These are phyloP conservation scores for Odontocolon sp. DNA, from an alignment of 2,888 invertebrate species.

Conservation along the genomic window DNA sequence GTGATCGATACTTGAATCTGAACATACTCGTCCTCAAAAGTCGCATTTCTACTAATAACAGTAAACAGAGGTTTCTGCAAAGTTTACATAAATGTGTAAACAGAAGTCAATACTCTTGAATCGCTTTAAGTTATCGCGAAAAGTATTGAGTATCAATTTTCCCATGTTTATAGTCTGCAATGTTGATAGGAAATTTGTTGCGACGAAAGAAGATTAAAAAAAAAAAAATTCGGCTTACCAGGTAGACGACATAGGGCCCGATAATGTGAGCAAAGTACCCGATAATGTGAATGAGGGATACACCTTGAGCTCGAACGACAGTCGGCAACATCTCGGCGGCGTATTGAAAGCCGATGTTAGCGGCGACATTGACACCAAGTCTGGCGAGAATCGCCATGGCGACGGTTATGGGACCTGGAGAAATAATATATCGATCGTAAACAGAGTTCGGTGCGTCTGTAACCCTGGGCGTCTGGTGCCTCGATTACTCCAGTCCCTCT, in stretches of 20 bases:
- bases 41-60: too few relatives aligned
- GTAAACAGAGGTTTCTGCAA: too few relatives aligned
- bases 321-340: slow-evolving; percentile 94
- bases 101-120: too few relatives aligned
- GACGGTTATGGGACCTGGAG: slow-evolving; percentile 87
- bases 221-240: slow-evolving; percentile 82
- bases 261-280: slow-evolving; percentile 92
- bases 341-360: slow-evolving; percentile 95
- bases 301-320: slow-evolving; percentile 93
- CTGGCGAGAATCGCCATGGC: slow-evolving; percentile 91
- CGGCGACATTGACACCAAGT: slow-evolving; percentile 93
- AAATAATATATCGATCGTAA: slow-evolving; percentile 59
- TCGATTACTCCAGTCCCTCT: too few relatives aligned
- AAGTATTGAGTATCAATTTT: too few relatives aligned
- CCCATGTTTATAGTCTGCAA: too few relatives aligned
- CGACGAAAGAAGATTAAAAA: background rate
- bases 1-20: too few relatives aligned
- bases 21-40: too few relatives aligned
- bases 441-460: too few relatives aligned
- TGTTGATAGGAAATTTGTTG: background rate
- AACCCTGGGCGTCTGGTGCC: too few relatives aligned
- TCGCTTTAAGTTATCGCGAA: too few relatives aligned
- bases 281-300: slow-evolving; percentile 93
- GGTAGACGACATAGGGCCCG: slow-evolving; percentile 92
- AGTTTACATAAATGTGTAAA: too few relatives aligned